phyloP scores from a whole-genome alignment of 1,140 invertebrate genomes.

The Zaprionus davidi region DNA sequence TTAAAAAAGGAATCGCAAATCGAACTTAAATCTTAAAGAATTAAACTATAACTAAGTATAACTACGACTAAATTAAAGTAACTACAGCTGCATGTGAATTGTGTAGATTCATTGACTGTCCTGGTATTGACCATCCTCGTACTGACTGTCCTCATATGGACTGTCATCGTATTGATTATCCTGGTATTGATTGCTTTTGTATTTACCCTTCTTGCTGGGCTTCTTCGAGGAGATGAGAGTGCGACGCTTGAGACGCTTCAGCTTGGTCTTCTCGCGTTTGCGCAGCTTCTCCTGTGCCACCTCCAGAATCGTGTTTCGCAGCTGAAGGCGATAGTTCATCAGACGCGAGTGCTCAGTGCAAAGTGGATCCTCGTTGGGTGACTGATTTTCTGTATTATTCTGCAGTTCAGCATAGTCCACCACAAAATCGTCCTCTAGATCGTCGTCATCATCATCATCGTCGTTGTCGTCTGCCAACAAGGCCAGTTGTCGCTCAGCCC shows the following conservation, averaged over 20 bases:
- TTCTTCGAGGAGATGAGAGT: slow-evolving; percentile 72
- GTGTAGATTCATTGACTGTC: not conserved
- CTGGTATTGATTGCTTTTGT: slow-evolving; percentile 34
- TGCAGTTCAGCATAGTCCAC: not conserved
- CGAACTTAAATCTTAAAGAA: slow-evolving; percentile 14
- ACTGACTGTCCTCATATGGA: not conserved
- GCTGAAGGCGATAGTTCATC: slow-evolving; percentile 47
- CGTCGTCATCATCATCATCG: not conserved
- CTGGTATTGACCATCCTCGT: not conserved
- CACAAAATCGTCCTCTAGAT: not conserved
- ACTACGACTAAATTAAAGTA: not conserved
- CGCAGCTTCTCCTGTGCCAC: slow-evolving; percentile 62
- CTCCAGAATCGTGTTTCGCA: slow-evolving; percentile 57
- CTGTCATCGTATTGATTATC: slow-evolving; percentile 18
- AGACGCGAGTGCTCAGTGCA: slow-evolving; percentile 40
- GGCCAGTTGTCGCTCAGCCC: slow-evolving; percentile 43
- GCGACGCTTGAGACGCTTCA: slow-evolving; percentile 67
- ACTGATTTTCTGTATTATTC: slow-evolving; percentile 49
- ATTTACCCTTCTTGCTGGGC: slow-evolving; percentile 67
- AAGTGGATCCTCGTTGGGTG: slow-evolving; percentile 12
- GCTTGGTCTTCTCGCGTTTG: slow-evolving; percentile 55
- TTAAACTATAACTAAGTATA: not conserved
- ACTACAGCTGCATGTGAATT: not conserved
- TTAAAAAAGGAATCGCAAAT: not conserved
- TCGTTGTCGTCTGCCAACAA: slow-evolving; percentile 54